Base-by-base conservation (phyloP, 1,140 invertebrate species). In the Neoseiulus cucumeris region DNA sequence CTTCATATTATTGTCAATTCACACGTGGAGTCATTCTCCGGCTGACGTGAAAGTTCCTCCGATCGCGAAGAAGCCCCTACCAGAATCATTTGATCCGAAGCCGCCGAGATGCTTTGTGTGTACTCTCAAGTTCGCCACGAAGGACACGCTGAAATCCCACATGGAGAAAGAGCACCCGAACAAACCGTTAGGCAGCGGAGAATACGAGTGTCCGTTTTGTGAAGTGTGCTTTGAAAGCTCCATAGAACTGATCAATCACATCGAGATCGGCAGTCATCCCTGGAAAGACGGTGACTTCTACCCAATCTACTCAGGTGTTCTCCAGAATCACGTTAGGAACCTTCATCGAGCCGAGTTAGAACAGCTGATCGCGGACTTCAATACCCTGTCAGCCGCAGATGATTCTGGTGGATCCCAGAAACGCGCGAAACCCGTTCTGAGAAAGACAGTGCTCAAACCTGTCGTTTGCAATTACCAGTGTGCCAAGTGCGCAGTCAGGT, bases 391-490 rank as follows among this genome's bases (percentile, higher is more conserved):
- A 25, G 51, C 51, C 51, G 51, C 25, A 59, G 51, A 59, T 59
- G 33, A 25, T 20, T 7, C 18, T 4, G 45, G 14, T 4, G 12
- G 17, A 17, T 25, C 14, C 14, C 14, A n/a, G 4, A 59, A 14
- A 17, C 51, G 51, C 2, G 33, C 22, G 51, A 59, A 59, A 33
- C 51, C 51, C 33, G 51, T 20, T 25, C 51, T 59, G 14, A 17
- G 51, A 9, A n/a, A 25, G 22, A 59, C 51, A 18, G 51, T 9
- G 1, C 22, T 59, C 4, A 59, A 59, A 33, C 51, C 51, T 6
- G 51, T 59, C n/a, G 51, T 59, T 9, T 59, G 51, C 33, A 59
- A 59, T 25, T 59, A 59, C 22, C 51, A 59, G 33, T 59, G 51
- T 25, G 51, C 51, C 14, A 59, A 59, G 22, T 59, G 51, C 22